Evolutionary conservation across 2,888 invertebrate species (phyloP).

Genomic region (Galerucella nymphaeae): DNA sequence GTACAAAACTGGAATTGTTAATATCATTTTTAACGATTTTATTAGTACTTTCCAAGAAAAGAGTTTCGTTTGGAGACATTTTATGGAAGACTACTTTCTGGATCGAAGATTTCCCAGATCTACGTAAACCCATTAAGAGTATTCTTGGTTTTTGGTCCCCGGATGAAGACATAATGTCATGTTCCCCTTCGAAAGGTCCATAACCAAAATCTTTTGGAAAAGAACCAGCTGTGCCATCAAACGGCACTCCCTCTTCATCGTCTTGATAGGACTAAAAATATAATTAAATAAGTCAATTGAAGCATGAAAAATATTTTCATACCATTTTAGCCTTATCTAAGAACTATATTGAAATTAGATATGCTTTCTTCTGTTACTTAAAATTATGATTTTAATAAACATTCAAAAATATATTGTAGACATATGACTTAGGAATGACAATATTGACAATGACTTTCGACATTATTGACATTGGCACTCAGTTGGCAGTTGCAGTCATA

Average conservation of each 20-base stretch:
- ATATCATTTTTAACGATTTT: constrained; percentile 99
- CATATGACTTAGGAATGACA: constrained; percentile 11
- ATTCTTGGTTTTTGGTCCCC: constrained; percentile 93
- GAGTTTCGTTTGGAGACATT: constrained; percentile 99
- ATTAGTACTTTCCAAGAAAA: constrained; percentile 97
- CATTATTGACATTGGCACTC: constrained; percentile 11
- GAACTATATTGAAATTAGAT: background rate
- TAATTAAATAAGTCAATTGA: background rate
- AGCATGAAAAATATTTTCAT: background rate
- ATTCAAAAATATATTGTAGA: constrained; percentile 16
- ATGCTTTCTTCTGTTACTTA: background rate
- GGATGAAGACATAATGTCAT: constrained; percentile 72
- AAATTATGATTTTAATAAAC: constrained; percentile 8
- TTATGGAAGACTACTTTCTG: constrained; percentile 99
- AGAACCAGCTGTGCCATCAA: constrained; percentile 70
- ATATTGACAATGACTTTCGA: constrained; percentile 11
- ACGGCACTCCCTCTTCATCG: constrained; percentile 63
- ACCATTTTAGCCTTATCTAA: constrained; percentile 16
- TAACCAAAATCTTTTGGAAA: constrained; percentile 96
- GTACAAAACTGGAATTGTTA: constrained; percentile 96
- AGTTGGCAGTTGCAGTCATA: no score
- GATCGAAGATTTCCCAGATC: constrained; percentile 99
- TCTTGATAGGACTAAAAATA: constrained; percentile 60
- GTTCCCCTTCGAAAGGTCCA: constrained; percentile 87
- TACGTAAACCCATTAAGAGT: constrained; percentile 92